Percentiles rank a stretch among this genome's conserved stretches.
Conservation (phyloP, 2,113 vertebrate genomes). For the Calonectris borealis region DNA sequence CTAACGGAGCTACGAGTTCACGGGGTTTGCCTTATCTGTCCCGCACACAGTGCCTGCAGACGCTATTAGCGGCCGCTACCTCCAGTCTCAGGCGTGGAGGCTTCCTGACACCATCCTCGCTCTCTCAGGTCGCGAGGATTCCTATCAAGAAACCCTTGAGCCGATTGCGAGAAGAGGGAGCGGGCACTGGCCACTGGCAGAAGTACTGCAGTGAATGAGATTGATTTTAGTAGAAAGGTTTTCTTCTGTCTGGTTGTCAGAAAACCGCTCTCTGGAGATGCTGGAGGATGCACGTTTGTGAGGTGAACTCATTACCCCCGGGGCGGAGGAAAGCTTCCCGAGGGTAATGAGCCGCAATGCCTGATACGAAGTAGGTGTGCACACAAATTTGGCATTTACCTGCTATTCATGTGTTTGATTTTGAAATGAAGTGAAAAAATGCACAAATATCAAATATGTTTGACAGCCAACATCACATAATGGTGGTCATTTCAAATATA, state of each 20-base stretch:
- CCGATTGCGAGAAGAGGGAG: background rate
- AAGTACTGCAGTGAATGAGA: background rate
- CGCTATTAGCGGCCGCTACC: background rate
- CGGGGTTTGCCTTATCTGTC: background rate
- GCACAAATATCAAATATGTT: background rate
- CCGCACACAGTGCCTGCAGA: background rate
- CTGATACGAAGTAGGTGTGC: constrained; percentile 2
- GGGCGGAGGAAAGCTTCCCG: background rate
- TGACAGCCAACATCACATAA: background rate
- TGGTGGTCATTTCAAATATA: background rate
- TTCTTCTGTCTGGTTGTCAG: background rate
- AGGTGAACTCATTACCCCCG: constrained; percentile 1
- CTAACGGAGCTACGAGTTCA: background rate
- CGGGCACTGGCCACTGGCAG: background rate
- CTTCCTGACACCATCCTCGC: background rate
- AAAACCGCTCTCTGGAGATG: background rate
- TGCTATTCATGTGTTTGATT: constrained; percentile 5
- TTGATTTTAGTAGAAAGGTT: background rate
- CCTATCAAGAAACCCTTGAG: background rate
- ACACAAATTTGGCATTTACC: background rate
- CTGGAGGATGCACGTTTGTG: background rate
- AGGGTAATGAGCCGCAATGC: constrained; percentile 10
- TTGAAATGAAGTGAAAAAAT: constrained; percentile 34
- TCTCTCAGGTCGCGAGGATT: background rate
- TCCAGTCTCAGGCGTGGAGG: background rate